phyloP scores from a whole-genome alignment of 2,797 vertebrate genomes.

The Sebastes umbrosus region DNA sequence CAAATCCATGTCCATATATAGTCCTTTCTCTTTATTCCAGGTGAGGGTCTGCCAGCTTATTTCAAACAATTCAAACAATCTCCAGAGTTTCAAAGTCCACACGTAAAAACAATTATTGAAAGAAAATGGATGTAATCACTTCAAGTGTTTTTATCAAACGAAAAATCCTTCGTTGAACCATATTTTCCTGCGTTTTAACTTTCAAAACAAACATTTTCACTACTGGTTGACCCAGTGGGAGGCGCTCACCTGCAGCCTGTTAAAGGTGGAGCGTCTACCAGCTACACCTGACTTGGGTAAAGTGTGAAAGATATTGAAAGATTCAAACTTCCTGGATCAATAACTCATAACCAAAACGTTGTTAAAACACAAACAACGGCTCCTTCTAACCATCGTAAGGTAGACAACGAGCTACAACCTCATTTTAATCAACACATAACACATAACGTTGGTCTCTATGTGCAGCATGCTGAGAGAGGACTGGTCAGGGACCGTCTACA shows the following conservation, averaged over 20 bases:
- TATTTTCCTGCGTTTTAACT: neutral
- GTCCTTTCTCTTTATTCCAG: neutral
- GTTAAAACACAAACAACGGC: too few species aligned
- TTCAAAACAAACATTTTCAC: neutral
- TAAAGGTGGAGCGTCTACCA: neutral
- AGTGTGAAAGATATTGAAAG: too few species aligned
- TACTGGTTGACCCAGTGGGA: neutral
- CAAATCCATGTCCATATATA: neutral
- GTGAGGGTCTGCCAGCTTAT: fast-evolving
- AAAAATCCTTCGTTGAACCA: neutral
- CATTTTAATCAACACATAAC: too few species aligned
- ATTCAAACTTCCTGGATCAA: too few species aligned
- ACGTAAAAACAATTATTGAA: neutral
- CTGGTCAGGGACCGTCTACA: too few species aligned
- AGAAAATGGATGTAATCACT: neutral
- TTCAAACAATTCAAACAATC: neutral
- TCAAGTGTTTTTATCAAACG: neutral
- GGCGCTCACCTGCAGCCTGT: neutral
- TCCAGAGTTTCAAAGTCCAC: neutral
- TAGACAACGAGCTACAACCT: too few species aligned
- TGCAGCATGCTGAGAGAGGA: too few species aligned
- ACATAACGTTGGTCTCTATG: too few species aligned
- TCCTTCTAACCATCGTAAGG: too few species aligned
- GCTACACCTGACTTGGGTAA: neutral
- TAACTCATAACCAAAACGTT: too few species aligned